Conservation (phyloP, 2,888 invertebrate genomes). For the Chrysotoxum bicinctum region DNA sequence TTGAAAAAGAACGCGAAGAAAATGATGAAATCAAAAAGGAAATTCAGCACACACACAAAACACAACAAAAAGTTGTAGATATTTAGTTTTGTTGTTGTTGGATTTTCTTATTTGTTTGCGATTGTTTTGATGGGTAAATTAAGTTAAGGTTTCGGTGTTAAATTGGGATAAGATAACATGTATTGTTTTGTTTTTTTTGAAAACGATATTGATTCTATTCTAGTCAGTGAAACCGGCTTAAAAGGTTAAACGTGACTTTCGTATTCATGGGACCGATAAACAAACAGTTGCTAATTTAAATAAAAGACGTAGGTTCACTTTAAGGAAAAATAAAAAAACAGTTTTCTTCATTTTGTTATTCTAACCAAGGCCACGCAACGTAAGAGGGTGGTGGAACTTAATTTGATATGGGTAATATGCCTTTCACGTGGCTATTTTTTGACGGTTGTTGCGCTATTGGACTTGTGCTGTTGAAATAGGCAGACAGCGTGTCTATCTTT, state of each 20-base stretch:
- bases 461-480: too few relatives aligned
- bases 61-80: not conserved
- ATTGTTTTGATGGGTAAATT: not conserved
- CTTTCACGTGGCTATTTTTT: too few relatives aligned
- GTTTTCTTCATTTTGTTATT: too few relatives aligned
- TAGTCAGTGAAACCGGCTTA: too few relatives aligned
- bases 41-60: not conserved
- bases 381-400: too few relatives aligned
- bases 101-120: not conserved
- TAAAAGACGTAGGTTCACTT: not conserved
- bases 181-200: not conserved
- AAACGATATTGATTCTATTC: not conserved
- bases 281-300: not conserved
- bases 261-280: not conserved
- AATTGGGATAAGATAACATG: not conserved
- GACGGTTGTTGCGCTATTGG: too few relatives aligned
- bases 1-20: conserved; percentile 8
- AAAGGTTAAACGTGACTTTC: not conserved
- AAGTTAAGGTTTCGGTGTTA: conserved; percentile 12
- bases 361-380: too few relatives aligned
- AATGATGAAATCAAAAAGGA: conserved; percentile 19
- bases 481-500: too few relatives aligned
- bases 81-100: conserved; percentile 13
- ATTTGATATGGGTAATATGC: too few relatives aligned
- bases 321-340: too few relatives aligned